A percentile compares a stretch with the other conserved stretches of the same genome.
Evolutionary conservation across 23 tunicate genomes (phyloP).

Genomic region (Halocynthia roretzi): DNA sequence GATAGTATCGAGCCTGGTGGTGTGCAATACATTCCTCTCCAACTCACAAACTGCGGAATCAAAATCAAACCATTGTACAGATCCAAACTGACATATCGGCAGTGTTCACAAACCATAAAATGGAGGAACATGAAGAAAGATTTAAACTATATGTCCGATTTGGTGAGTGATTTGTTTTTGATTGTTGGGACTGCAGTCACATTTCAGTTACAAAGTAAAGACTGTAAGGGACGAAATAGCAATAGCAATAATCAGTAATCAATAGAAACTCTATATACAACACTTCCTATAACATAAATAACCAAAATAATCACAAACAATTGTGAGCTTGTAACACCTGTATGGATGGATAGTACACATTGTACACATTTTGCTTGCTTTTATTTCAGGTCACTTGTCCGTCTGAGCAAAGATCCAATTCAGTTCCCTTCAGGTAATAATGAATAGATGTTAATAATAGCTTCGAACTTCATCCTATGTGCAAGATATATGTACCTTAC

Average conservation of each 20-base stretch:
- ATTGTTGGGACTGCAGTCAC: not conserved
- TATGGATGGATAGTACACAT: too few species aligned
- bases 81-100: conserved; percentile 1
- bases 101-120: conserved; percentile 9
- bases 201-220: too few species aligned
- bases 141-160: conserved; percentile 1
- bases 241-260: too few species aligned
- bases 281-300: too few species aligned
- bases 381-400: conserved; percentile 4
- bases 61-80: conserved; percentile 33
- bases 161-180: conserved; percentile 5
- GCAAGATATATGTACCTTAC: not conserved
- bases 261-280: too few species aligned
- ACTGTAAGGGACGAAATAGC: too few species aligned
- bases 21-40: conserved; percentile 60
- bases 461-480: not conserved
- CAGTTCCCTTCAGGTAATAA: conserved; percentile 2
- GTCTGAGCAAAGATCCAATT: not conserved
- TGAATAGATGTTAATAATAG: not conserved
- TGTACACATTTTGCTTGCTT: not conserved
- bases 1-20: conserved; percentile 76
- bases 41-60: conserved; percentile 41
- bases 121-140: conserved; percentile 12
- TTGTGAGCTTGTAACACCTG: too few species aligned
- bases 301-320: too few species aligned